Evolutionary conservation across 2,113 vertebrate species (phyloP).

Genomic region (Lophotis ruficrista): DNA sequence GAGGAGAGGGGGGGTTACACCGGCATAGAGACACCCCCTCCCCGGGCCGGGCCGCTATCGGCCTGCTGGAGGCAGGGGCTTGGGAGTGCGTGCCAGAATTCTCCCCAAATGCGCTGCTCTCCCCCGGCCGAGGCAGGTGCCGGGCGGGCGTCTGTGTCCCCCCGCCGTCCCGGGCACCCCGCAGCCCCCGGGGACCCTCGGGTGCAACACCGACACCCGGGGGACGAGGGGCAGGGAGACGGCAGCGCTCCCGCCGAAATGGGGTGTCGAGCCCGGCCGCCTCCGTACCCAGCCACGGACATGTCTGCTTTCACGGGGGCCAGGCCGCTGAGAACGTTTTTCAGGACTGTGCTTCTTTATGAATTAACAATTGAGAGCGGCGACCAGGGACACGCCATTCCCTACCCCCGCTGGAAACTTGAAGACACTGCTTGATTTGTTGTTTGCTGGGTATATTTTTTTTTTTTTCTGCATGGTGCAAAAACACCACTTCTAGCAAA

Average conservation of each 20-base stretch:
- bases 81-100: not conserved
- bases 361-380: conserved; percentile 27
- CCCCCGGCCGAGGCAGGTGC: not conserved
- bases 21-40: not conserved
- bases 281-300: not conserved
- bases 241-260: not conserved
- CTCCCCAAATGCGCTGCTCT: not conserved
- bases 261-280: not conserved
- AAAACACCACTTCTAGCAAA: conserved; percentile 24
- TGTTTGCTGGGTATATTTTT: not conserved
- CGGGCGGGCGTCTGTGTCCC: not conserved
- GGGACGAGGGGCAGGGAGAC: not conserved
- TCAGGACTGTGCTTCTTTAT: conserved; percentile 37
- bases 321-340: not conserved
- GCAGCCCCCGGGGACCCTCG: not conserved
- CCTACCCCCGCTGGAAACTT: conserved; percentile 26
- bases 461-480: not conserved
- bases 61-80: not conserved
- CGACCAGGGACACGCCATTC: not conserved
- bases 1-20: too few relatives aligned
- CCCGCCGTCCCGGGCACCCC: not conserved
- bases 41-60: too few relatives aligned
- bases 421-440: conserved; percentile 49
- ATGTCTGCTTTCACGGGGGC: not conserved
- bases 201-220: not conserved